A percentile compares a stretch with the other conserved stretches of the same genome.
Conservation (phyloP, 35 echinoderm and acorn worm genomes). For the Strongylocentrotus purpuratus region DNA sequence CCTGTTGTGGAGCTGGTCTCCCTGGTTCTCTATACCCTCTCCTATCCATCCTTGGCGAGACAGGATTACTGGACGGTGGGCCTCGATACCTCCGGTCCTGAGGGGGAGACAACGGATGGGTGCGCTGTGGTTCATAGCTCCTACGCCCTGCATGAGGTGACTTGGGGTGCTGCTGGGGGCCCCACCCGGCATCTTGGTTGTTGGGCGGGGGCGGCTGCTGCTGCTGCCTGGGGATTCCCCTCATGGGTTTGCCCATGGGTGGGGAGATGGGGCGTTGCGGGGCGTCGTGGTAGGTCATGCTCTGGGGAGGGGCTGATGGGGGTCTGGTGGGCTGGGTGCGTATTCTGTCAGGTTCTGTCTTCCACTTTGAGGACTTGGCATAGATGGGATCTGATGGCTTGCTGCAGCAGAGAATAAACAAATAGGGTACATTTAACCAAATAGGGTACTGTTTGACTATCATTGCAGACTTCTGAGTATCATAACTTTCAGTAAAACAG, state of each 20-base stretch:
- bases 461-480: too few relatives aligned
- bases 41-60: not conserved
- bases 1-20: not conserved
- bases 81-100: conserved; percentile 13
- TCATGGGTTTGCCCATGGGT: conserved; percentile 27
- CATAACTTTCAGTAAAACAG: too few relatives aligned
- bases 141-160: not conserved
- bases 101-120: not conserved
- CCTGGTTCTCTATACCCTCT: conserved; percentile 7
- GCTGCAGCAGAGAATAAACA: not conserved
- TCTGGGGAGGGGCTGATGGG: conserved; percentile 40
- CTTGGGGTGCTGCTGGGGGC: not conserved
- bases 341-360: conserved; percentile 24
- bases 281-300: conserved; percentile 22
- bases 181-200: not conserved
- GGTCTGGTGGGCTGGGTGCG: conserved; percentile 45
- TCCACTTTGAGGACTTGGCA: conserved; percentile 71
- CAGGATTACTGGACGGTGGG: not conserved
- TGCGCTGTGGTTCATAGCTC: conserved; percentile 10
- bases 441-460: too few relatives aligned
- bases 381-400: conserved; percentile 65
- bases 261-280: conserved; percentile 38
- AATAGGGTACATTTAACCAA: not conserved
- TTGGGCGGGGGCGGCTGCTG: conserved; percentile 24
- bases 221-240: conserved; percentile 43